Base-by-base conservation (phyloP, 2,888 invertebrate species). In the Pilophorus perplexus region DNA sequence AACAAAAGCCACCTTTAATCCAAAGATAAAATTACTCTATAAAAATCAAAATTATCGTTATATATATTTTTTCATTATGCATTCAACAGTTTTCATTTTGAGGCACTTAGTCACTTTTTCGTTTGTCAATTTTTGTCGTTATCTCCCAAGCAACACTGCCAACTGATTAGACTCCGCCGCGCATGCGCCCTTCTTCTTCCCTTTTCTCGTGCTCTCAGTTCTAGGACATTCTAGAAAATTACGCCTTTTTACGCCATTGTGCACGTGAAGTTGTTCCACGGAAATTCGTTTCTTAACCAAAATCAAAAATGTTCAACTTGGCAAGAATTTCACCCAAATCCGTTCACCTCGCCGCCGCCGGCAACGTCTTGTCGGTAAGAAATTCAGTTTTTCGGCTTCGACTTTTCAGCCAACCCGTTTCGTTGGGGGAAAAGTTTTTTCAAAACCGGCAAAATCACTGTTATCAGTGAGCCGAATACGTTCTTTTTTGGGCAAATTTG, bases 201-300 rank as follows among this genome's bases (percentile, higher is more conserved):
- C n/a, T n/a, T n/a, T n/a, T n/a, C n/a, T n/a, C n/a, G n/a, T n/a
- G n/a, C n/a, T n/a, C 52, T 23, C 28, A 28, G 59, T 59, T 59
- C 59, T 59, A 59, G 59, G 42, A 22, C 22, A 22, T 59, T 59
- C 59, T 12, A 40, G 14, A 14, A 12, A 22, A 40, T 59, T 42
- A 42, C 59, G 40, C 59, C 55, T 64, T 67, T 44, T 54, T 20
- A 68, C 65, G 64, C 65, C 68, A 68, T 68, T 65, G 52, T 65
- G 42, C 68, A 68, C 68, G 68, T 68, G 68, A 68, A 68, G 55
- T 64, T 65, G 8, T 48, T 20, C 23, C 40, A 18, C 18, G 27
- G 22, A 22, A 25, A 22, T 57, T 33, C n/a, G n/a, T 33, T 33
- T 6, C 33, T 33, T 12, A 12, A 33, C 6, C 33, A 33, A 6